Base-by-base conservation (phyloP, 2,888 invertebrate genomes). In the Chymomyza fuscimana region DNA sequence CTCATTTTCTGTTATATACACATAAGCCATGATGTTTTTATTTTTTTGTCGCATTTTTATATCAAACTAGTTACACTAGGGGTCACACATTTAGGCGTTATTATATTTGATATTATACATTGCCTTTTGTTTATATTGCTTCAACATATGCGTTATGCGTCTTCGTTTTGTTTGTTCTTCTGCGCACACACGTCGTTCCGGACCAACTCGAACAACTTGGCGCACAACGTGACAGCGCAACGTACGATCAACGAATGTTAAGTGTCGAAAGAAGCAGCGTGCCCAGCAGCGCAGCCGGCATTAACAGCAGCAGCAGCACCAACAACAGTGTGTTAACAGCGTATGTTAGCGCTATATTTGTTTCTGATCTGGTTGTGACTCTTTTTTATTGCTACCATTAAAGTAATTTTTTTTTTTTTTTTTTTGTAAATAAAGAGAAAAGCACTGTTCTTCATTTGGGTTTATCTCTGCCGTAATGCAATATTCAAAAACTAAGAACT, bases 171-270 rank as follows among this genome's bases (percentile, higher is more conserved):
- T 59, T 63, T 63, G 46, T 67, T 62, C 70, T 68, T 66, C 58
- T 61, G 54, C 76, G 67, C 29, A 29, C 59, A 51, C 25, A 15
- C 60, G 66, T 7, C 36, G 36, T n/a, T 12, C 5, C 16, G 22
- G 32, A 16, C 19, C 15, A n/a, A 19, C 62, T 9, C 50, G 40
- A 12, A 46, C 40, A 12, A 46, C 40, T 46, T 10, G 15, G 9
- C 46, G 56, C 16, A 67, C 85, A 81, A 85, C 85, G 80, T 74
- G 79, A 84, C 85, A 79, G 85, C 80, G 75, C 82, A 74, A 82
- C 78, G 79, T 79, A 83, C 77, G 83, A 87, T 87, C 82, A 79
- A 79, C 78, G 77, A 86, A 78, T 87, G 81, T 66, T 65, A 61
- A 10, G 12, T 46, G 12, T 12, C 12, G 12, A 10, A 12, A 12